A percentile compares a stretch with the other conserved stretches of the same genome.
phyloP scores from a whole-genome alignment of 1,140 invertebrate genomes.

The Drosophila auraria region DNA sequence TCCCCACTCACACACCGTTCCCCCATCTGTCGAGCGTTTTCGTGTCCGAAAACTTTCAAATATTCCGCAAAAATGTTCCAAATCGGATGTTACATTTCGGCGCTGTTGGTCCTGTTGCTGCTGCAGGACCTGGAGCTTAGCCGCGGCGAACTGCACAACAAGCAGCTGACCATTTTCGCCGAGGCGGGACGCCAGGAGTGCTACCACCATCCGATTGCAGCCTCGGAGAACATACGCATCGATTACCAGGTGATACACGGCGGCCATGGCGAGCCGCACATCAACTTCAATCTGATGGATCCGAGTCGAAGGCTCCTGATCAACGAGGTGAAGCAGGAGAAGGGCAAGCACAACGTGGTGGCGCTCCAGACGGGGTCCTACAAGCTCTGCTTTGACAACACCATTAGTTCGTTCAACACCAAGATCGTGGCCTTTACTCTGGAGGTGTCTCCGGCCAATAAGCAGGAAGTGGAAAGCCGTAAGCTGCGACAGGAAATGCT shows the following conservation, averaged over 20 bases:
- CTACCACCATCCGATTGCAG: constrained; percentile 88
- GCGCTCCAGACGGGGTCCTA: constrained; percentile 88
- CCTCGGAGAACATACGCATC: constrained; percentile 87
- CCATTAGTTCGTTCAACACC: constrained; percentile 90
- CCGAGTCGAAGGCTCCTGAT: constrained; percentile 88
- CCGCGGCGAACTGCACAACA: constrained; percentile 76
- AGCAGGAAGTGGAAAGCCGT: constrained; percentile 33
- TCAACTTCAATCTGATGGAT: constrained; percentile 89
- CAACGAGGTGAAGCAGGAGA: constrained; percentile 87
- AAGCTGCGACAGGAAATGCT: constrained; percentile 85
- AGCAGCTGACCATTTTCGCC: constrained; percentile 89
- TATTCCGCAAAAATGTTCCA: constrained; percentile 49
- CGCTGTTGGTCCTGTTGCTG: background rate
- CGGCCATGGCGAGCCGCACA: constrained; percentile 90
- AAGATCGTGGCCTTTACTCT: constrained; percentile 92
- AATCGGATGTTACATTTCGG: constrained; percentile 25
- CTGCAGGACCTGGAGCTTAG: background rate
- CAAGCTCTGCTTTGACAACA: constrained; percentile 93
- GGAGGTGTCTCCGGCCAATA: constrained; percentile 86
- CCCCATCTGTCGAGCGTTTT: constrained; percentile 19
- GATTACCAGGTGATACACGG: constrained; percentile 92
- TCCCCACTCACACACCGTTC: background rate
- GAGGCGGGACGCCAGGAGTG: constrained; percentile 89
- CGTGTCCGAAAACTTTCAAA: constrained; percentile 8
- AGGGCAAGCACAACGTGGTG: constrained; percentile 87